These are phyloP conservation scores for Agrotis ipsilon DNA, from an alignment of 2,888 invertebrate species.

Conservation along the genomic window DNA sequence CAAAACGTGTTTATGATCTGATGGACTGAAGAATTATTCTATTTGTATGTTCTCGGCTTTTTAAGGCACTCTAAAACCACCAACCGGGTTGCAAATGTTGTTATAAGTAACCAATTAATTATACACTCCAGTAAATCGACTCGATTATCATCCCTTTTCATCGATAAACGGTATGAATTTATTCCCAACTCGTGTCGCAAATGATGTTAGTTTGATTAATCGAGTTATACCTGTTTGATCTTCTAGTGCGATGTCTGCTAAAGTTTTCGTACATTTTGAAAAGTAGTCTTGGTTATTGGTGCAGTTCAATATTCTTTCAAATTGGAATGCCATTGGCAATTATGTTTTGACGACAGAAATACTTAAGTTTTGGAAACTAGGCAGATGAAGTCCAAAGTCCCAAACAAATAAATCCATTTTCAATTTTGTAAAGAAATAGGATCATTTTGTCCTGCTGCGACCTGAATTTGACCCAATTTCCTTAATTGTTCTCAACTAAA, in stretches of 20 bases:
- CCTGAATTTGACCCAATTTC: neutral
- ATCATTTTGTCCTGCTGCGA: neutral
- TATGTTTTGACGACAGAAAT: too few relatives aligned
- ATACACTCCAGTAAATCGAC: slow-evolving; percentile 8
- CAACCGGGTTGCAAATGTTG: slow-evolving; percentile 21
- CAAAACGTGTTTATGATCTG: too few relatives aligned
- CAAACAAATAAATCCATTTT: neutral
- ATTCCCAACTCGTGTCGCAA: neutral
- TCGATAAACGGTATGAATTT: slow-evolving; percentile 9
- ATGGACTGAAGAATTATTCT: too few relatives aligned
- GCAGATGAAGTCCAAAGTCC: too few relatives aligned
- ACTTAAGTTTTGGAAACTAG: neutral
- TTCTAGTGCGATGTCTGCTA: neutral
- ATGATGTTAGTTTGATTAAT: neutral
- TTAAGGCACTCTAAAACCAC: neutral
- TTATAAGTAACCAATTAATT: slow-evolving; percentile 27
- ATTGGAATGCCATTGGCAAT: too few relatives aligned
- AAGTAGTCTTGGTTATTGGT: neutral
- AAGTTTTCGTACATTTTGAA: neutral
- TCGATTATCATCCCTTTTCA: slow-evolving; percentile 27
- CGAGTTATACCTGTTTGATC: neutral
- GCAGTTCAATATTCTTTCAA: neutral
- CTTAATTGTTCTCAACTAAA: too few relatives aligned
- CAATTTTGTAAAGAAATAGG: neutral
- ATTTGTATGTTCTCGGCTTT: too few relatives aligned